Conservation (phyloP, 2,113 vertebrate species). For the Chunga burmeisteri region DNA sequence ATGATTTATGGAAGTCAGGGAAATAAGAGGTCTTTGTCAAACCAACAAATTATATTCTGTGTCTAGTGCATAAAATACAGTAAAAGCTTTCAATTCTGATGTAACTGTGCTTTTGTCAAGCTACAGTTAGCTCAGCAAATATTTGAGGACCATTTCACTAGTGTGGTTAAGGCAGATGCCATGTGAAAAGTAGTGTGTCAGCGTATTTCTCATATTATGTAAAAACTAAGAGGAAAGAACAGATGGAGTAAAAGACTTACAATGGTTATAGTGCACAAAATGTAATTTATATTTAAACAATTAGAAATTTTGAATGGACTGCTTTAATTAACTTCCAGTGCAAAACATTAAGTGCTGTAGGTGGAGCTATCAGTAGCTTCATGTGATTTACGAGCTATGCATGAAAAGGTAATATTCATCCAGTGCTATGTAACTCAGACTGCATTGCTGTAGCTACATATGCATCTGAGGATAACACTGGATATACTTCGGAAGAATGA, state of each 20-base stretch:
- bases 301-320: constrained; percentile 8
- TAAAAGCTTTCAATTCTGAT: neutral
- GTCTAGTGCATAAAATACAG: neutral
- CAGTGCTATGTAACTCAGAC: neutral
- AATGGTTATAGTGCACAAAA: neutral
- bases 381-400: constrained; percentile 36
- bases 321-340: constrained; percentile 26
- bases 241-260: neutral
- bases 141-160: neutral
- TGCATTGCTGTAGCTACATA: neutral
- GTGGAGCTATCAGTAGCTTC: constrained; percentile 1
- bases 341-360: neutral
- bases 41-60: neutral
- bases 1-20: neutral
- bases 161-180: neutral
- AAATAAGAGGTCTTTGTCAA: neutral
- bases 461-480: neutral
- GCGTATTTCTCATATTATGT: neutral
- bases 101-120: neutral
- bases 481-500: neutral
- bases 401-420: neutral
- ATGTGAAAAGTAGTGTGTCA: neutral
- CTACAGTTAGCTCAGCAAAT: neutral
- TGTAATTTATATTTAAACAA: constrained; percentile 27
- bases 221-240: neutral